Base-by-base conservation (phyloP, 2,113 vertebrate genomes). In the Peromyscus polionotus region DNA sequence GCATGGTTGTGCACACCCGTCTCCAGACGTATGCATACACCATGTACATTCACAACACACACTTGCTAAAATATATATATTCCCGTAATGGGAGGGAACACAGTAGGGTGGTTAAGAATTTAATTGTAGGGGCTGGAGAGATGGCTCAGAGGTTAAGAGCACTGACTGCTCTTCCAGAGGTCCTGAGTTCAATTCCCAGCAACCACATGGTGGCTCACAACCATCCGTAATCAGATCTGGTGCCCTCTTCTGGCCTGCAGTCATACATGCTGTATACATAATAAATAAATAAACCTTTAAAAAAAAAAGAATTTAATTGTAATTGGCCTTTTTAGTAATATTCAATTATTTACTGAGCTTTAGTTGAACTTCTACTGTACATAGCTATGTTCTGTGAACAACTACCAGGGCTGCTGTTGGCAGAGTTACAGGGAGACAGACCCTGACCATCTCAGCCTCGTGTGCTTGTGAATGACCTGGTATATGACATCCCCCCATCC, bases 361-460 rank as follows among this genome's bases (percentile, higher is more conserved):
- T 81, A 67, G 51, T 61, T 93, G 75, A 92, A 79, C 33, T 77
- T 88, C n/a, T 79, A 24, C 33, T 87, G 12, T 87, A 7, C 84
- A 57, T 31, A 65, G 10, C n/a, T 65, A 8, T 67, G 26, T 33
- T 45, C 83, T 48, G 16, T 85, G 26, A 85, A 59, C 89, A 85
- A 54, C 70, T 54, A 1, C 70, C 92, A 73, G 54, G 5, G 19
- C 90, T 73, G 7, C 26, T 83, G 0, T 61, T 90, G 42, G 79
- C 75, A 84, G 57, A 92, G 19, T 75, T 91, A 79, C 42, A 68
- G 95, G 14, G 73, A 77, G 2, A 92, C 45, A 68, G 84, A 93
- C 9, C 61, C 54, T 93, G 75, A 67, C 33, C 51, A 76, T 42
- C 61, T 91, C 39, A 83, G 48, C 31, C 70, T 73, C 36, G 42